Conservation (phyloP, 2,797 vertebrate genomes). For the Urosaurus nigricauda region DNA sequence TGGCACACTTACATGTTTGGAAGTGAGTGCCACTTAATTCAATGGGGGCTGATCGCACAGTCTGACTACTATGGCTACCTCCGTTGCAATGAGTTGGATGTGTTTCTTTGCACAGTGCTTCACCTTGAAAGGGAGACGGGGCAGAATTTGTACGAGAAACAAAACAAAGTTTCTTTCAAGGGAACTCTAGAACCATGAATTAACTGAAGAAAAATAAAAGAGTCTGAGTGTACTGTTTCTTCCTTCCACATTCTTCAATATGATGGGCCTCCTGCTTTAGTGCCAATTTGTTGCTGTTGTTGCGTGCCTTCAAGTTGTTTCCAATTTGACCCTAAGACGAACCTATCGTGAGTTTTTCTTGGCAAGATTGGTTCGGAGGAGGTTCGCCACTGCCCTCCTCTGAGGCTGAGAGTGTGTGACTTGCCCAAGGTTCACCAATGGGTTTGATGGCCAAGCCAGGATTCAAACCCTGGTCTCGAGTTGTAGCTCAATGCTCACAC, state of each 20-base stretch:
- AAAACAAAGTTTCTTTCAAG: neutral
- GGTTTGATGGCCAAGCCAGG: too few species aligned
- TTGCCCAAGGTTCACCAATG: too few species aligned
- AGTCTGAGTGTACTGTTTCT: neutral
- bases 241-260: neutral
- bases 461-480: too few species aligned
- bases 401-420: too few species aligned
- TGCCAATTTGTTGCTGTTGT: neutral
- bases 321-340: too few species aligned
- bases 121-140: neutral
- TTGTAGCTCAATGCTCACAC: too few species aligned
- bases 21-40: constrained; percentile 15
- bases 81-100: neutral
- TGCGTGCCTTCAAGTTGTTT: too few species aligned
- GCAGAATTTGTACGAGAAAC: neutral
- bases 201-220: too few species aligned
- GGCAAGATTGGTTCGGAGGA: too few species aligned
- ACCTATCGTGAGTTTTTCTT: too few species aligned
- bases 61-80: neutral
- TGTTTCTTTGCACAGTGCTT: neutral
- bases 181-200: neutral
- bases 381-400: too few species aligned
- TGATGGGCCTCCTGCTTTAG: neutral
- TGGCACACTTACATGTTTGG: neutral
- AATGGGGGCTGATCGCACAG: neutral